A percentile compares a stretch with the other conserved stretches of the same genome.
phyloP scores from a whole-genome alignment of 2,113 vertebrate genomes.

The Melanocharis versteri region DNA sequence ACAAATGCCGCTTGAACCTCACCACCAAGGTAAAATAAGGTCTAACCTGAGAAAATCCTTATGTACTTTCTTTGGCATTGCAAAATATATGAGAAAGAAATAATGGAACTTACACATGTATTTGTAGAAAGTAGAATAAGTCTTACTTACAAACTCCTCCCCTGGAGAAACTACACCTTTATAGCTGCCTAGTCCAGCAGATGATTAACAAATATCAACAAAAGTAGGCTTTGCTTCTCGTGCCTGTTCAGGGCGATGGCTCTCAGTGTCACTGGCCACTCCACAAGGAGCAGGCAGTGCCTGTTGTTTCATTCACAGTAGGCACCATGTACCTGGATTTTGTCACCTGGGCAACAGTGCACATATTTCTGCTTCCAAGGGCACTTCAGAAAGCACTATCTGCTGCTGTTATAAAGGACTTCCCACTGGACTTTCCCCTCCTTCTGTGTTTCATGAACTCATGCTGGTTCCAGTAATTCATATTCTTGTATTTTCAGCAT shows the following conservation, averaged over 20 bases:
- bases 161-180: neutral
- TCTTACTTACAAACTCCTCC: neutral
- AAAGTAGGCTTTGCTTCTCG: neutral
- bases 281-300: neutral
- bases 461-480: neutral
- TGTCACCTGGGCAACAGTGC: constrained; percentile 37
- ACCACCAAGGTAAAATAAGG: neutral
- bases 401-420: neutral
- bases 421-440: neutral
- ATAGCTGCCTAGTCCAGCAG: neutral
- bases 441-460: neutral
- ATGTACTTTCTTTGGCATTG: neutral
- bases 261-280: neutral
- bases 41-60: neutral
- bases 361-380: neutral
- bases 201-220: neutral
- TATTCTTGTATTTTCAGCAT: neutral
- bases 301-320: neutral
- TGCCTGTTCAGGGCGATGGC: neutral
- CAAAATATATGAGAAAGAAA: neutral
- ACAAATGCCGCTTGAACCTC: neutral
- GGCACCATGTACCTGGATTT: neutral
- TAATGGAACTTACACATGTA: rapidly evolving
- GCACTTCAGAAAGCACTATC: neutral
- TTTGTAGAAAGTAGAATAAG: neutral